phyloP scores from a whole-genome alignment of 2,888 invertebrate species.

The Bhutanitis thaidina region DNA sequence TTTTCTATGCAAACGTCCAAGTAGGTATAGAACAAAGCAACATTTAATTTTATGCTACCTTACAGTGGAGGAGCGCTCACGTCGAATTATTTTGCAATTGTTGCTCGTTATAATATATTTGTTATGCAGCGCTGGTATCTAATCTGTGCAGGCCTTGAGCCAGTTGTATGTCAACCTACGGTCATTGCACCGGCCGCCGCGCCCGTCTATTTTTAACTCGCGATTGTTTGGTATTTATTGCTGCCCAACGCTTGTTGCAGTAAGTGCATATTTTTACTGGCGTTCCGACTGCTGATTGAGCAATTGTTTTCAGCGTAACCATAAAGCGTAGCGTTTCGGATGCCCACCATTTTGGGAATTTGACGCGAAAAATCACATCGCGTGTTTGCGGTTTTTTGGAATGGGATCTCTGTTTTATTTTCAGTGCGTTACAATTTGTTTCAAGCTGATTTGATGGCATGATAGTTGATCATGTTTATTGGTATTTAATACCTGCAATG shows the following conservation, averaged over 20 bases:
- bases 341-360: constrained; percentile 9
- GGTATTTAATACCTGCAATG: too few relatives aligned
- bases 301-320: constrained; percentile 41
- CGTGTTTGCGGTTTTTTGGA: neutral
- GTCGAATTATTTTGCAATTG: constrained; percentile 58
- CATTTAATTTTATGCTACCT: constrained; percentile 24
- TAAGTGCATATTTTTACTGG: constrained; percentile 45
- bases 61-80: constrained; percentile 25
- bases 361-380: constrained; percentile 8
- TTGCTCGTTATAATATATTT: constrained; percentile 49
- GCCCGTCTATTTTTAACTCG: constrained; percentile 67
- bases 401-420: neutral
- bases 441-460: constrained; percentile 2
- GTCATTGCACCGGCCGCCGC: constrained; percentile 65
- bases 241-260: constrained; percentile 37
- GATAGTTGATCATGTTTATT: neutral
- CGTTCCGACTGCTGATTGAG: constrained; percentile 40
- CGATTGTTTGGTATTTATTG: constrained; percentile 71
- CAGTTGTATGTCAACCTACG: constrained; percentile 74
- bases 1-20: constrained; percentile 17
- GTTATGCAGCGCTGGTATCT: constrained; percentile 69
- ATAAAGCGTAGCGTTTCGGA: constrained; percentile 16
- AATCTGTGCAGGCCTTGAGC: constrained; percentile 75
- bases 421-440: constrained; percentile 11
- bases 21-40: constrained; percentile 14